These are phyloP conservation scores for Lasius platythorax DNA, from an alignment of 2,888 invertebrate species.

Conservation along the genomic window DNA sequence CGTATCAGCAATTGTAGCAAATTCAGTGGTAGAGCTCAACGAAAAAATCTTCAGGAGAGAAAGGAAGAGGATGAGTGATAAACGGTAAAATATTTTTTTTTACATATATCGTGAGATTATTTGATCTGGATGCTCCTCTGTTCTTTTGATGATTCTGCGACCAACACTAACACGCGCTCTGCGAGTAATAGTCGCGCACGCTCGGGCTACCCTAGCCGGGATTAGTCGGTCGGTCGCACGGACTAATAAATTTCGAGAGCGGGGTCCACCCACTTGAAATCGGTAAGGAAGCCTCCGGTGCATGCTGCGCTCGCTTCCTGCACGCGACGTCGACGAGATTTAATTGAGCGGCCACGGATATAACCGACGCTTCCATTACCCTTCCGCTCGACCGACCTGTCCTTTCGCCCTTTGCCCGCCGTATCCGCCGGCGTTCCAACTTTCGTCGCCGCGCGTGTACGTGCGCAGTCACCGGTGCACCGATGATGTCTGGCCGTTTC, in stretches of 20 bases:
- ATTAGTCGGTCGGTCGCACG: conserved; percentile 76
- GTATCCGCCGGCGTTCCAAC: conserved; percentile 24
- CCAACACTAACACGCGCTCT: conserved; percentile 43
- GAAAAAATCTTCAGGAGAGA: neutral
- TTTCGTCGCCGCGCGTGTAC: conserved; percentile 46
- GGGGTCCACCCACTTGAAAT: conserved; percentile 77
- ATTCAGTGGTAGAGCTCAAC: neutral
- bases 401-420: conserved; percentile 56
- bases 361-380: conserved; percentile 67
- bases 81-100: neutral
- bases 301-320: conserved; percentile 75
- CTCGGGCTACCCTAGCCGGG: conserved; percentile 62
- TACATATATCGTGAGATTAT: neutral
- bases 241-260: conserved; percentile 76
- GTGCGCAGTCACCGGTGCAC: conserved; percentile 2
- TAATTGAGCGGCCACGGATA: conserved; percentile 74
- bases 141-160: conserved; percentile 43
- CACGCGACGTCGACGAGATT: conserved; percentile 78
- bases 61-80: neutral
- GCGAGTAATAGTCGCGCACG: conserved; percentile 74
- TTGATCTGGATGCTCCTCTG: neutral
- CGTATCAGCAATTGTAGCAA: neutral
- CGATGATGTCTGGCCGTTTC: conserved; percentile 9
- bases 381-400: conserved; percentile 36
- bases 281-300: conserved; percentile 77